Evolutionary conservation across 2,888 invertebrate species (phyloP), one percentile per base, ranked within the genome.

Genomic region (Coleophora flavipennella): DNA sequence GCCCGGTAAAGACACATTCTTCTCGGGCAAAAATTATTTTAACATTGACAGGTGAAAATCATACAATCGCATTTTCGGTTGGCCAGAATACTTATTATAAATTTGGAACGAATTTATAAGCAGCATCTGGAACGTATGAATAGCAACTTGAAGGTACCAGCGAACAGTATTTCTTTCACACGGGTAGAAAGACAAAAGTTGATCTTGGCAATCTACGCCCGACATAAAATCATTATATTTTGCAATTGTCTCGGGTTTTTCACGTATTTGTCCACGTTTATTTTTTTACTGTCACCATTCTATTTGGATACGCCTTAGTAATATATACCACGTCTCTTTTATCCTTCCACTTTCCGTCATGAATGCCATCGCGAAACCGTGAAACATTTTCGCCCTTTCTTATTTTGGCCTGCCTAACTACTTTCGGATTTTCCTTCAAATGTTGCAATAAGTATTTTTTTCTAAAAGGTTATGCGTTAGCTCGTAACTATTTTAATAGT

Each of bases 351-450:
- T 46, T 49, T 25, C 36, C 36, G 2, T 39, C 31, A 29, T 40
- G 40, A 9, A 44, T 37, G 37, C 40, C 40, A 9, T 44, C 29
- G 1, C n/a, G 20, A n/a, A 35, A 42, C 40, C 33, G 38, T 31
- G 45, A 53, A 34, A 40, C 46, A 36, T 56, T 55, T 44, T 58
- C 55, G 14, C 55, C 57, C 46, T 54, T 57, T 38, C 46, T 14
- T 20, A 60, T 32, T 43, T 39, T 32, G 1, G 43, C 25, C 25
- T 46, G 36, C 0, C 8, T 43, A 13, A 55, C 8, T 10, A 47
- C 51, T 2, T 40, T 29, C 6, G 57, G 58, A 53, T 57, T 58
- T 40, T 40, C 52, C 47, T 51, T 57, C 1, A 45, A 28, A 12
- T 55, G n/a, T 69, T 72, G 42, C 61, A 62, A 35, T 37, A 40